These are phyloP conservation scores for Leptinotarsa defecta DNA, from an alignment of 1,140 invertebrate species.

Conservation along the genomic window DNA sequence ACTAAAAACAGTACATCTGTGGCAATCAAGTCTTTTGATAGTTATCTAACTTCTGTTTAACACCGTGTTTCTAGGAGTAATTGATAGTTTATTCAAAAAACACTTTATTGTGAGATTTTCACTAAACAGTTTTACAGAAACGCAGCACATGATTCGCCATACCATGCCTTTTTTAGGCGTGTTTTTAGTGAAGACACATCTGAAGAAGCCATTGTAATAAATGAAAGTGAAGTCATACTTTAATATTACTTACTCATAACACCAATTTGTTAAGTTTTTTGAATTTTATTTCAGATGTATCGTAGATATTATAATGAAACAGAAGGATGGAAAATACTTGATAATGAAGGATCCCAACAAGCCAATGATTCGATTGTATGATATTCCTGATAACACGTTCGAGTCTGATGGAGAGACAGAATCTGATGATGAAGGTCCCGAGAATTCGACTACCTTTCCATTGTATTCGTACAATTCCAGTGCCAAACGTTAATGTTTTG, in stretches of 20 bases:
- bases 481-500: constrained; percentile 17
- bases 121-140: too few relatives aligned
- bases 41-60: too few relatives aligned
- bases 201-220: too few relatives aligned
- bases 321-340: constrained; percentile 95
- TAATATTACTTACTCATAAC: background rate
- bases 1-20: too few relatives aligned
- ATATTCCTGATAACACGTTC: constrained; percentile 98
- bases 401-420: constrained; percentile 96
- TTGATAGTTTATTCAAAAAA: too few relatives aligned
- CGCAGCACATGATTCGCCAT: too few relatives aligned
- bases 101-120: too few relatives aligned
- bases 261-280: background rate
- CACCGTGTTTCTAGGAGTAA: too few relatives aligned
- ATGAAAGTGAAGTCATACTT: background rate
- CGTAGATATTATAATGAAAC: constrained; percentile 97
- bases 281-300: constrained; percentile 68
- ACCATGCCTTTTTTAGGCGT: too few relatives aligned
- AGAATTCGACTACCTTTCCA: constrained; percentile 51
- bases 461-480: constrained; percentile 48
- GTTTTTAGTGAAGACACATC: too few relatives aligned
- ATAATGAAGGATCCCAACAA: constrained; percentile 99
- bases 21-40: too few relatives aligned
- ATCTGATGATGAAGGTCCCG: constrained; percentile 76
- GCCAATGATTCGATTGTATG: constrained; percentile 93